Conservation (phyloP, 2,113 vertebrate genomes). For the Zapornia atra region DNA sequence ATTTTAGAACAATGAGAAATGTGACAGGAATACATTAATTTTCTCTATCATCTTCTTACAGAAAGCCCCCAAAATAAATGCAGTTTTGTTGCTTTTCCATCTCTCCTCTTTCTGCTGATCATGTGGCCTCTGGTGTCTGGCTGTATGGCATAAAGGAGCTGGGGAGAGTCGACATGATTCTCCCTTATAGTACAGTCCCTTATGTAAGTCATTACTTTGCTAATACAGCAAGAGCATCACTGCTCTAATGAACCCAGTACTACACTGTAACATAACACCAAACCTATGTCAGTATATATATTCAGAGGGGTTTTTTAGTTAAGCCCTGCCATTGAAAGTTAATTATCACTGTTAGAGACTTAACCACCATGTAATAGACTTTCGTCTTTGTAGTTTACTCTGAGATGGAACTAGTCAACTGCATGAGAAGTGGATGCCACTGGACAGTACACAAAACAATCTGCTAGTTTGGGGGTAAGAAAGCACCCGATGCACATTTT, state of each 20-base stretch:
- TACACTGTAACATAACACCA: neutral
- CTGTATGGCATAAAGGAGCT: neutral
- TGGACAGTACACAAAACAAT: neutral
- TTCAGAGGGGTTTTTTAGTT: neutral
- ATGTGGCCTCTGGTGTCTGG: neutral
- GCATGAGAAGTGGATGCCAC: neutral
- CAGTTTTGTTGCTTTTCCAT: neutral
- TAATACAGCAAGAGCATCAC: neutral
- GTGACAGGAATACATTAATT: neutral
- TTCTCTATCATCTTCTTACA: neutral
- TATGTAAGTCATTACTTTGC: neutral
- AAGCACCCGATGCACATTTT: neutral
- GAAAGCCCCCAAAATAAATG: neutral
- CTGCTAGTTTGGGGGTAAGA: neutral
- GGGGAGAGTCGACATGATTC: fast-evolving
- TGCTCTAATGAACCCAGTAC: neutral
- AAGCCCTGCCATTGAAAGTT: neutral
- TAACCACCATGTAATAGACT: neutral
- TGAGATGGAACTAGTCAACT: neutral
- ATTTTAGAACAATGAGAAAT: neutral
- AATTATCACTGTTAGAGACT: neutral
- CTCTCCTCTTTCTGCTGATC: neutral
- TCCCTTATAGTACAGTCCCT: neutral
- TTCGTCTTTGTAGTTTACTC: neutral
- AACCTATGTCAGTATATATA: neutral